Conservation (phyloP, 2,113 vertebrate species). For the Tychaedon coryphoeus region DNA sequence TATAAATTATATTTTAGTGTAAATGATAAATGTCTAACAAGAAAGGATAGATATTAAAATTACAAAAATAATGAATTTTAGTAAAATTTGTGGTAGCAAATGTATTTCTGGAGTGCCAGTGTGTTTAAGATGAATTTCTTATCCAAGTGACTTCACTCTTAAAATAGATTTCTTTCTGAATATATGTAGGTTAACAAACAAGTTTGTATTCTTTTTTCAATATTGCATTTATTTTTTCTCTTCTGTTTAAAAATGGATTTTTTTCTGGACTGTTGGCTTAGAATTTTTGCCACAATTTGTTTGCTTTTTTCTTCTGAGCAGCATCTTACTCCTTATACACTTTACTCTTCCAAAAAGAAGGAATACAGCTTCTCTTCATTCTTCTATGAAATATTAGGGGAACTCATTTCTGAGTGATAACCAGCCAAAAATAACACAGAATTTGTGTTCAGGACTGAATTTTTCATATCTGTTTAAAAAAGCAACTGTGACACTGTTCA, state of each 20-base stretch:
- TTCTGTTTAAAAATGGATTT: not conserved
- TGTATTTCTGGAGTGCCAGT: not conserved
- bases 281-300: not conserved
- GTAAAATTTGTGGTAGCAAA: not conserved
- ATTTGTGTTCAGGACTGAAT: conserved; percentile 22
- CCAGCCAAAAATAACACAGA: conserved; percentile 25
- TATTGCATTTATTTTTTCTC: not conserved
- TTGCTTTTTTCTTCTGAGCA: not conserved
- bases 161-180: not conserved
- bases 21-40: not conserved
- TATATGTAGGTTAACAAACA: not conserved
- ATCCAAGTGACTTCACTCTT: not conserved
- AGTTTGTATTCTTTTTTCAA: not conserved
- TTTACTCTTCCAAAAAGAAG: not conserved
- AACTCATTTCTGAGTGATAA: conserved; percentile 41
- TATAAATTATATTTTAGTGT: not conserved
- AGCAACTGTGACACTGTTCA: conserved; percentile 43
- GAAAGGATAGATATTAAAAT: not conserved
- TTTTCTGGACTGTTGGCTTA: not conserved
- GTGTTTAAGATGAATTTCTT: not conserved
- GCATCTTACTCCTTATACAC: not conserved
- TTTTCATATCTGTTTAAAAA: conserved; percentile 61
- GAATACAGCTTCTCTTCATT: not conserved
- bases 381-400: conserved; percentile 8
- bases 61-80: not conserved